Percentiles rank a stretch among this genome's conserved stretches.
These are phyloP conservation scores for Lepidurus arcticus DNA, from an alignment of 1,140 invertebrate genomes.

Conservation along the genomic window DNA sequence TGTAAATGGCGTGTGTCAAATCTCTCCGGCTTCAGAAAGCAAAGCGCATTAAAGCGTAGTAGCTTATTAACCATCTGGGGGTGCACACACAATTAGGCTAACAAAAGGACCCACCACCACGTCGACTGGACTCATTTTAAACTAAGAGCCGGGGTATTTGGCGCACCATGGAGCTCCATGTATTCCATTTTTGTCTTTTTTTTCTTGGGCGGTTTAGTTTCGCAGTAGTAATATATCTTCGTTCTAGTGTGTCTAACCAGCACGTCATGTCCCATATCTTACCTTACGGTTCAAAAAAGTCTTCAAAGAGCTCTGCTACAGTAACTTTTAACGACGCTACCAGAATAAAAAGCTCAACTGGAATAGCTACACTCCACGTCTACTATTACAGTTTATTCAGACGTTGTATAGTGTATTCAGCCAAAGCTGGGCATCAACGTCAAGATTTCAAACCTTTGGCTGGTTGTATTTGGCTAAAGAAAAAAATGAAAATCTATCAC, in stretches of 20 bases:
- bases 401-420: background rate
- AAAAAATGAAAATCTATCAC: background rate
- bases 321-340: conserved; percentile 12
- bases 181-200: background rate
- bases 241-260: background rate
- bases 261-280: conserved; percentile 18
- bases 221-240: background rate
- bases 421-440: background rate
- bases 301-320: background rate
- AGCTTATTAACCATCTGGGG: conserved; percentile 3
- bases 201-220: background rate
- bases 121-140: background rate
- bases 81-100: conserved; percentile 19
- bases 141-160: too few species aligned
- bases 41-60: conserved; percentile 12
- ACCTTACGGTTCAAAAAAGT: background rate
- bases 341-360: background rate
- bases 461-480: background rate
- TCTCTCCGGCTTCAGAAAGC: background rate
- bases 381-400: background rate
- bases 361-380: background rate
- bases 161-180: background rate
- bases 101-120: conserved; percentile 21
- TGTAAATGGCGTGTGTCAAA: background rate
- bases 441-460: background rate